A percentile compares a stretch with the other conserved stretches of the same genome.
These are phyloP conservation scores for Anoncus sp. DNA, from an alignment of 2,888 invertebrate species.

Conservation along the genomic window DNA sequence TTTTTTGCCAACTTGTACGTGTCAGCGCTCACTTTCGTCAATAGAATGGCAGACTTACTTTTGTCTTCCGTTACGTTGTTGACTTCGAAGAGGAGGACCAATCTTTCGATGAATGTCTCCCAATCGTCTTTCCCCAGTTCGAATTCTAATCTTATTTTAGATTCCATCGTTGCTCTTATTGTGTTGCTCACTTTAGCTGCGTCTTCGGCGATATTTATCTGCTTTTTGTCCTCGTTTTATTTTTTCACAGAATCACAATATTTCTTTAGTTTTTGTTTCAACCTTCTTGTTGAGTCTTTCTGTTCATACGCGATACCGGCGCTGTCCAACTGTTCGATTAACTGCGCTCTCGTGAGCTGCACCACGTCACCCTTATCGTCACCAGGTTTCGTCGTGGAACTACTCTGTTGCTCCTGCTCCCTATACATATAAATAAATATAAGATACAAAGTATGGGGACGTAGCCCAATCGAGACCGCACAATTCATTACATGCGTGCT, in stretches of 20 bases:
- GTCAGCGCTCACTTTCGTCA: conserved; percentile 34
- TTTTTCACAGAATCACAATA: neutral
- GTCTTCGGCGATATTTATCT: neutral
- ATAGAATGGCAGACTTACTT: conserved; percentile 27
- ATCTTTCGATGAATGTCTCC: conserved; percentile 12
- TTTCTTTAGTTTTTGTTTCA: neutral
- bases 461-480: too few relatives aligned
- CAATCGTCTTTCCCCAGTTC: conserved; percentile 12
- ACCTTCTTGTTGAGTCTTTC: too few relatives aligned
- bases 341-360: conserved; percentile 1
- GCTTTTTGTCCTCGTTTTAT: neutral
- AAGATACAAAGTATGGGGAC: too few relatives aligned
- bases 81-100: conserved; percentile 39
- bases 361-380: too few relatives aligned
- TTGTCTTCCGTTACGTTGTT: conserved; percentile 12
- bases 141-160: conserved; percentile 12
- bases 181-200: neutral
- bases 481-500: too few relatives aligned
- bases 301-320: neutral
- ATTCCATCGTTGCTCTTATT: neutral
- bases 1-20: conserved; percentile 38
- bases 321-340: neutral
- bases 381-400: too few relatives aligned
- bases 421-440: too few relatives aligned
- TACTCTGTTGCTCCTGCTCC: too few relatives aligned